A percentile compares a stretch with the other conserved stretches of the same genome.
phyloP scores from a whole-genome alignment of 2,113 vertebrate genomes.

The Nyctibius bracteatus region DNA sequence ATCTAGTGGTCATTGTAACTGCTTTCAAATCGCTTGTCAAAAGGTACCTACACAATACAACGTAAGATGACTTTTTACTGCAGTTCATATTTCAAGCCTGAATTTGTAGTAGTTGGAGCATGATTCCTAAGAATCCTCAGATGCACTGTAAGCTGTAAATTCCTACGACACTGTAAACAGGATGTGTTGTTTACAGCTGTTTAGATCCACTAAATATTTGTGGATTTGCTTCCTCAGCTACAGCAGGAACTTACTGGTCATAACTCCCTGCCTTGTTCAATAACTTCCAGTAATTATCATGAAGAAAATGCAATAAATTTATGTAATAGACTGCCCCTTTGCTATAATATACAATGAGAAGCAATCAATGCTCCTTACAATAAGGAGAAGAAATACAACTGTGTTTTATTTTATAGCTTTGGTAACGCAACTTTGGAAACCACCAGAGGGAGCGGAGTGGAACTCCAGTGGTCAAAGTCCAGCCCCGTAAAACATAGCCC shows the following conservation, averaged over 20 bases:
- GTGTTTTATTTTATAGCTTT: slow-evolving; percentile 70
- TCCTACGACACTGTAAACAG: slow-evolving; percentile 56
- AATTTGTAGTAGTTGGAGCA: not conserved
- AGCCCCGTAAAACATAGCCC: slow-evolving; percentile 31
- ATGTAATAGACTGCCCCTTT: slow-evolving; percentile 77
- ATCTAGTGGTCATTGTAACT: not conserved
- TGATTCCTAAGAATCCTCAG: slow-evolving; percentile 50
- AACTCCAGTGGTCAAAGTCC: slow-evolving; percentile 66
- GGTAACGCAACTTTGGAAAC: slow-evolving; percentile 63
- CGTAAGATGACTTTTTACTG: not conserved
- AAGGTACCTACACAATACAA: not conserved
- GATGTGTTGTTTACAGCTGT: slow-evolving; percentile 75
- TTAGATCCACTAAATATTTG: slow-evolving; percentile 71
- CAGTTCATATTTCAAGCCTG: slow-evolving; percentile 24
- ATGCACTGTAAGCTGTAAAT: slow-evolving; percentile 57
- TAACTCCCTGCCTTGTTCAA: slow-evolving; percentile 80
- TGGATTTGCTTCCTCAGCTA: slow-evolving; percentile 78
- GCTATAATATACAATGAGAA: slow-evolving; percentile 79
- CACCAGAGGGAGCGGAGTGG: slow-evolving; percentile 74
- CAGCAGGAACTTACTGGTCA: slow-evolving; percentile 67
- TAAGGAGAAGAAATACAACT: slow-evolving; percentile 77
- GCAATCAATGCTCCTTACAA: slow-evolving; percentile 78
- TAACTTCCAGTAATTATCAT: slow-evolving; percentile 83
- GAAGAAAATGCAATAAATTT: slow-evolving; percentile 80
- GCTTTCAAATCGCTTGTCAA: not conserved